Base-by-base conservation (phyloP, 2,888 invertebrate genomes). In the Orgyia antiqua region DNA sequence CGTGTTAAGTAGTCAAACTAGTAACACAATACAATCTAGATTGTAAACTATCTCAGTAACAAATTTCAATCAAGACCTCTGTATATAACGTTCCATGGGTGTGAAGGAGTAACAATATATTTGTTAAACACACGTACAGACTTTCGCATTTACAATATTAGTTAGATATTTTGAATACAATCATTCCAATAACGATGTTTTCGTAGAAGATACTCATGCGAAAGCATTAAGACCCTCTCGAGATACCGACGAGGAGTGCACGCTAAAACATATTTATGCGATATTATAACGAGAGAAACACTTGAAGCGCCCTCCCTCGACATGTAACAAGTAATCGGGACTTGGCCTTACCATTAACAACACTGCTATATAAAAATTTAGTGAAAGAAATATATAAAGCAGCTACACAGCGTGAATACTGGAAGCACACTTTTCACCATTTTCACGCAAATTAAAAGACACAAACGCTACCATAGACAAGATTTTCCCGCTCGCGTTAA, bases 401-500 rank as follows among this genome's bases (percentile, higher is more conserved):
- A 62, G 58, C 61, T 62, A 48, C 49, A 47, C 48, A 42, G 46
- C 45, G 58, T 69, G 68, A 68, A 74, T 67, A 53, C 50, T 60
- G 65, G 61, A 70, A 71, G 65, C 74, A 71, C 60, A 68, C 75
- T 72, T 69, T 61, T 67, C 72, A 72, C 70, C 78, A 80, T 80
- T 83, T 84, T 82, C 66, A 79, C 80, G 75, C 79, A 82, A 84
- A 86, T 84, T 83, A 83, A 86, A 83, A 84, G 77, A 80, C 72
- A 74, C 75, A 77, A 75, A 77, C 66, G 69, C 52, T 66, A 45
- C 62, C 69, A 75, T 70, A 80, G 69, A 74, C 67, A 68, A 71
- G 64, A 68, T 64, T 64, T 65, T 66, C 61, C 70, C 69, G 71
- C 68, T 72, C 65, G 60, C 68, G 77, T 62, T 79, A 78, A 82